phyloP scores from a whole-genome alignment of 2,888 invertebrate species.

The Ephialtes manifestator region DNA sequence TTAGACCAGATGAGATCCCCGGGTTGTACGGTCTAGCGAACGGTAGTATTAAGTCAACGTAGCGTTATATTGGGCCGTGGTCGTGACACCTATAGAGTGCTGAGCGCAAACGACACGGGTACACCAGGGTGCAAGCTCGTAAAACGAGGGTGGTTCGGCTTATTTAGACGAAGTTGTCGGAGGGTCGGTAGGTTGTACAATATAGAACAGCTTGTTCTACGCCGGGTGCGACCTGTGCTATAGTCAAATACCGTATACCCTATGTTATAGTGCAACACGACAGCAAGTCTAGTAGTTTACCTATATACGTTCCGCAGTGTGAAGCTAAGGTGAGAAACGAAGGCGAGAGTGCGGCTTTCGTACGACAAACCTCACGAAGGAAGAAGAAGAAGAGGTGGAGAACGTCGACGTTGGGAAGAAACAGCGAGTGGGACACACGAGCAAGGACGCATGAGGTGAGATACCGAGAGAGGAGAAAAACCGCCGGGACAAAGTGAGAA shows the following conservation, averaged over 20 bases:
- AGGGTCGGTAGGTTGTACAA: not conserved
- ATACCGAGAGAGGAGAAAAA: conserved; percentile 54
- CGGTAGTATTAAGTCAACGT: conserved; percentile 42
- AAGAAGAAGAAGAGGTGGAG: conserved; percentile 27
- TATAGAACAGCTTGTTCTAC: conserved; percentile 13
- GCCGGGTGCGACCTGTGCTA: not conserved
- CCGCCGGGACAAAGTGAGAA: conserved; percentile 31
- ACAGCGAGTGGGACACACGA: conserved; percentile 42
- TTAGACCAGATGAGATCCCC: conserved; percentile 18
- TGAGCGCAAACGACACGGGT: conserved; percentile 36
- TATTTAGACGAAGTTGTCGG: conserved; percentile 56
- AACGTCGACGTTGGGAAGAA: conserved; percentile 25
- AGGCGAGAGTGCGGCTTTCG: conserved; percentile 41
- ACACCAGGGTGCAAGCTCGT: conserved; percentile 49
- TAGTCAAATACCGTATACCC: not conserved
- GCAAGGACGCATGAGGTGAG: conserved; percentile 63
- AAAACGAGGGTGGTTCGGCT: conserved; percentile 50
- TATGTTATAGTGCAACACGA: conserved; percentile 2
- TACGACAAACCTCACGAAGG: conserved; percentile 4
- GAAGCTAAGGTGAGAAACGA: conserved; percentile 49
- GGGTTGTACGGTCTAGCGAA: conserved; percentile 17
- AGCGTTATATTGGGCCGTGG: conserved; percentile 45
- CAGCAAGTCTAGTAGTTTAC: conserved; percentile 21
- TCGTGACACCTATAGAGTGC: conserved; percentile 24
- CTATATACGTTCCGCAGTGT: conserved; percentile 15